Evolutionary conservation across 1,140 invertebrate genomes (phyloP).

Genomic region (Nasonia longicornis): DNA sequence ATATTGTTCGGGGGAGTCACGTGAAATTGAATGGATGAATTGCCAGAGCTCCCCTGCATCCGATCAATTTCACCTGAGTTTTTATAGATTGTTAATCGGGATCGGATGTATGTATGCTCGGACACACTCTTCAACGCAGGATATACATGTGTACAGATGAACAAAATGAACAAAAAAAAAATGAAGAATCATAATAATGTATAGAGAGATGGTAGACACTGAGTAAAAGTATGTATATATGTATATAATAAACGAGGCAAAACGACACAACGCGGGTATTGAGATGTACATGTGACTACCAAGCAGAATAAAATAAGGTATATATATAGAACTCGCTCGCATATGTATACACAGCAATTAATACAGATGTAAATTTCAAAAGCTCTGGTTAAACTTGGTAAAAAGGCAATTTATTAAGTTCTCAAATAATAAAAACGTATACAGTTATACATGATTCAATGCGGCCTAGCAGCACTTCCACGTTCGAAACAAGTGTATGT

Average conservation of each 20-base stretch:
- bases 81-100: neutral
- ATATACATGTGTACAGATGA: neutral
- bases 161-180: neutral
- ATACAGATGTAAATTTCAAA: constrained; percentile 8
- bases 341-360: neutral
- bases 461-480: constrained; percentile 30
- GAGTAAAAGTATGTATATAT: neutral
- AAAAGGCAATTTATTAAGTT: constrained; percentile 38
- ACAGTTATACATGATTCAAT: constrained; percentile 40
- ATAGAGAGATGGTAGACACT: neutral
- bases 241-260: neutral
- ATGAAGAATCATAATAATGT: neutral
- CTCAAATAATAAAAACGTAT: constrained; percentile 21
- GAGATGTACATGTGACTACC: constrained; percentile 25
- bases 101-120: constrained; percentile 5
- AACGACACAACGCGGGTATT: constrained; percentile 19
- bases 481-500: neutral
- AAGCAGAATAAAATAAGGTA: constrained; percentile 27
- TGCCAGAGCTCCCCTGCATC: neutral
- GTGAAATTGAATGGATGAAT: constrained; percentile 45
- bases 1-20: constrained; percentile 31
- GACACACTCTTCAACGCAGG: neutral
- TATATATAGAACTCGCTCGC: neutral
- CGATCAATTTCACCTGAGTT: constrained; percentile 39
- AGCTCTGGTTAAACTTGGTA: constrained; percentile 29